Percentiles rank a stretch among this genome's conserved stretches.
Conservation (phyloP, 2,113 vertebrate species). For the human (Homo sapiens) region GRCh38 chr6:71976501-71977000, state of each 20-base stretch:
- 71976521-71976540: not conserved
- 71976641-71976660: not conserved
- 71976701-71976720: not conserved
- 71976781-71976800: too few species aligned
- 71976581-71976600: not conserved
- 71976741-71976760: not conserved
- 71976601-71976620: not conserved
- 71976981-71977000: not conserved
- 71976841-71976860: not conserved
- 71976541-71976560: not conserved
- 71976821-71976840: not conserved
- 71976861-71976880: not conserved
- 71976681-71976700: not conserved
- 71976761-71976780: not conserved
- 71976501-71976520: not conserved
- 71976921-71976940: not conserved
- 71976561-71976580: not conserved
- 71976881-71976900: not conserved
- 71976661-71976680: not conserved
- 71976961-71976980: not conserved
- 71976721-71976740: not conserved
- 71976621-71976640: not conserved
- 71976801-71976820: not conserved
- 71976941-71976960: not conserved
- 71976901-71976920: not conserved